Evolutionary conservation across 2,888 invertebrate genomes (phyloP).

Genomic region (Myopa tessellatipennis): DNA sequence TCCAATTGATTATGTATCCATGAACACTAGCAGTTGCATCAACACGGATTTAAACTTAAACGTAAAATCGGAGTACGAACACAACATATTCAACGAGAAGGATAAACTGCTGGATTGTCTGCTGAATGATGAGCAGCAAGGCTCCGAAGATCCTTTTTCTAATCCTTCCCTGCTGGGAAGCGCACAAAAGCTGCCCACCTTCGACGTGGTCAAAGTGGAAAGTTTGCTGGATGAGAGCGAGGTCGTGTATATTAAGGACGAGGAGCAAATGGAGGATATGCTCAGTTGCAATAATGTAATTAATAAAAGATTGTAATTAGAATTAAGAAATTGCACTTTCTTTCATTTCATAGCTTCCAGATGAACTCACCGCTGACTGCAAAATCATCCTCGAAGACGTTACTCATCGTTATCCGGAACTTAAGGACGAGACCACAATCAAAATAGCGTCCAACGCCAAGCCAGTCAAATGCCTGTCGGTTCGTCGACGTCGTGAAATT

Average conservation of each 20-base stretch:
- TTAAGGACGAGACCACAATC: constrained; percentile 42
- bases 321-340: neutral
- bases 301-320: neutral
- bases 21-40: constrained; percentile 53
- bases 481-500: neutral
- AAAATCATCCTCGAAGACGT: constrained; percentile 50
- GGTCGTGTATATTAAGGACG: constrained; percentile 55
- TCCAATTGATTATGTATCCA: constrained; percentile 52
- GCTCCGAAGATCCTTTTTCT: constrained; percentile 26
- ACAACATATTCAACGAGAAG: constrained; percentile 59
- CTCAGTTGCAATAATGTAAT: constrained; percentile 52
- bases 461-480: constrained; percentile 34
- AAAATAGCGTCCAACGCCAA: constrained; percentile 45
- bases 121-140: constrained; percentile 51
- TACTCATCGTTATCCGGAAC: constrained; percentile 44
- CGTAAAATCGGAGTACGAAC: constrained; percentile 56
- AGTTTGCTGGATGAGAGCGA: constrained; percentile 58
- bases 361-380: constrained; percentile 43
- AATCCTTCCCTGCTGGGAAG: neutral
- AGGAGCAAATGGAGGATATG: constrained; percentile 53
- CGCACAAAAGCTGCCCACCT: constrained; percentile 18
- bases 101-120: constrained; percentile 59
- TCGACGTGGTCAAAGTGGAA: constrained; percentile 51
- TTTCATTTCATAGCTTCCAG: constrained; percentile 11
- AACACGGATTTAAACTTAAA: constrained; percentile 34